Evolutionary conservation across 2,797 vertebrate genomes (phyloP).

Genomic region (Synaphobranchus kaupii): DNA sequence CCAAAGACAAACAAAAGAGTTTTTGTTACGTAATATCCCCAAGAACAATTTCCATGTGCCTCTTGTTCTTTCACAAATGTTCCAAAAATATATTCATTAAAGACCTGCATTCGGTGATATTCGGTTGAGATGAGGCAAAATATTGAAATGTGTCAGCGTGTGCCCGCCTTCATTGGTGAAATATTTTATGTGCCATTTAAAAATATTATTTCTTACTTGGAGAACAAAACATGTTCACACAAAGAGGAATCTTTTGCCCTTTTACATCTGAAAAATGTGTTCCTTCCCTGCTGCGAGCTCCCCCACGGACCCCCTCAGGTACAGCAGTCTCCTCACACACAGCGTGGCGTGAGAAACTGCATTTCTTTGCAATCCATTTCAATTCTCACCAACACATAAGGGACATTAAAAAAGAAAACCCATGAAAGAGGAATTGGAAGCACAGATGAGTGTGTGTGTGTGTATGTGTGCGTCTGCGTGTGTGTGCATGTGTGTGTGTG

Average conservation of each 20-base stretch:
- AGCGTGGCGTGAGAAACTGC: neutral
- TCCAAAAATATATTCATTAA: neutral
- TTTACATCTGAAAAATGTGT: neutral
- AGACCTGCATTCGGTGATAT: neutral
- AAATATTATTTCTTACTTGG: neutral
- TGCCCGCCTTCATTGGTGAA: neutral
- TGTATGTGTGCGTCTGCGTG: neutral
- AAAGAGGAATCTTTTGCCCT: neutral
- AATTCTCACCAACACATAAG: neutral
- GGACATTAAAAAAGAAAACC: conserved; percentile 33
- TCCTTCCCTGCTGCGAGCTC: too few species aligned
- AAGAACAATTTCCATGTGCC: neutral
- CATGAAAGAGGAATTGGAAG: conserved; percentile 26
- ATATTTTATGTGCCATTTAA: neutral
- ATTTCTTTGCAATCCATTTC: neutral
- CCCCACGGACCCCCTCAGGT: too few species aligned
- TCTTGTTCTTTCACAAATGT: neutral
- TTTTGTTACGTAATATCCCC: neutral
- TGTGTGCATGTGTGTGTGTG: too few species aligned
- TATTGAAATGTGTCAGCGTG: neutral
- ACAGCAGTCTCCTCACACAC: neutral
- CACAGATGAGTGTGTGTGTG: neutral
- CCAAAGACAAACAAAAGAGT: neutral
- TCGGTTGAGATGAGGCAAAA: neutral
- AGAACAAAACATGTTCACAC: neutral